Conservation (phyloP, 2,113 vertebrate species). For the Pachyramphus minor region DNA sequence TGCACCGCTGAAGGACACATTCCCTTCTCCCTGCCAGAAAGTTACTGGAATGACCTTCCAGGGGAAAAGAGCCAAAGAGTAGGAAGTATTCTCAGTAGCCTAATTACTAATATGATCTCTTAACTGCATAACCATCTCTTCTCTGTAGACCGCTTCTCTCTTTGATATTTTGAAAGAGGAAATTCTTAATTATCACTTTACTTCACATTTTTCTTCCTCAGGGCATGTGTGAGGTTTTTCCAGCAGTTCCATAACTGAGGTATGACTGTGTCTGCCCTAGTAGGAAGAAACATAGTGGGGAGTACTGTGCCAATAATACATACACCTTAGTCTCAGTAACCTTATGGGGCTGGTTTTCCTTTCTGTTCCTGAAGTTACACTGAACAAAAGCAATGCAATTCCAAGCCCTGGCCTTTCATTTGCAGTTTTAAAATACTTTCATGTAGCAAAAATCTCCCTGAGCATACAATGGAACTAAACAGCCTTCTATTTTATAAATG, state of each 20-base stretch:
- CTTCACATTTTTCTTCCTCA: background rate
- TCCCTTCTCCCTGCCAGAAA: background rate
- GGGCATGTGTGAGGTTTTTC: background rate
- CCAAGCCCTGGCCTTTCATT: background rate
- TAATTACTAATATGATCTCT: background rate
- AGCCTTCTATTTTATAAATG: background rate
- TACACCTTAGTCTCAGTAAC: background rate
- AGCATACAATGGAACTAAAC: background rate
- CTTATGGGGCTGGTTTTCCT: background rate
- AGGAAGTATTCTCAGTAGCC: background rate
- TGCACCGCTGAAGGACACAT: background rate
- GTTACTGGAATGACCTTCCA: background rate
- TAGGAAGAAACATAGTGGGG: background rate
- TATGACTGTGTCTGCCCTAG: background rate
- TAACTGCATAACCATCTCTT: background rate
- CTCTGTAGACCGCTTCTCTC: background rate
- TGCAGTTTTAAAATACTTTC: background rate
- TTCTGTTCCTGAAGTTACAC: background rate
- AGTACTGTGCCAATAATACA: background rate
- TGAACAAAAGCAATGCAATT: background rate
- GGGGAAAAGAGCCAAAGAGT: background rate
- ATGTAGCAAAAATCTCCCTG: background rate
- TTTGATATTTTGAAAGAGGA: background rate
- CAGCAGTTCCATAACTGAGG: background rate
- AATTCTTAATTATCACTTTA: background rate